Evolutionary conservation across 1,140 invertebrate genomes (phyloP).

Genomic region (Maniola jurtina): DNA sequence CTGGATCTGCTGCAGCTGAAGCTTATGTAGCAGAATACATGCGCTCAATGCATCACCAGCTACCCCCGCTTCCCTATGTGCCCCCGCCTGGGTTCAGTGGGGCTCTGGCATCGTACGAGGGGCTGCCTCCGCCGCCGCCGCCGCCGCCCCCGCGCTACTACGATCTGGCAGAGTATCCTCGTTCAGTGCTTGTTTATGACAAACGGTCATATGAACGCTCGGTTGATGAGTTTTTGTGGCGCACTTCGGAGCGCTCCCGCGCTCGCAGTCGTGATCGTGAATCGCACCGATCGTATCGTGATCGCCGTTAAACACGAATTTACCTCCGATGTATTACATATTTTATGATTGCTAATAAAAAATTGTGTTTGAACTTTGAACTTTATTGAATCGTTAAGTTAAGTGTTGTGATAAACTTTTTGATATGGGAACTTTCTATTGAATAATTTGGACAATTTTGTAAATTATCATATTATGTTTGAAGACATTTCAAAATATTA

Average conservation of each 20-base stretch:
- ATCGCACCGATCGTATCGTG: constrained; percentile 71
- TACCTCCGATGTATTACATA: constrained; percentile 67
- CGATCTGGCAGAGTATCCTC: constrained; percentile 81
- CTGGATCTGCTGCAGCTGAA: constrained; percentile 84
- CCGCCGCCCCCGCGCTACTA: constrained; percentile 89
- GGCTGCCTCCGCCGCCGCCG: constrained; percentile 85
- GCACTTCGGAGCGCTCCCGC: constrained; percentile 84
- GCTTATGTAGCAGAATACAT: constrained; percentile 89
- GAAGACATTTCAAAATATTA: constrained; percentile 18
- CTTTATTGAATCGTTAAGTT: constrained; percentile 68
- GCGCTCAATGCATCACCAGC: constrained; percentile 88
- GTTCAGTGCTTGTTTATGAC: constrained; percentile 81
- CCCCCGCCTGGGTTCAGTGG: constrained; percentile 82
- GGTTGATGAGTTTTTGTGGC: constrained; percentile 94
- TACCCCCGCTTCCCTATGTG: constrained; percentile 86
- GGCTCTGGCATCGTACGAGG: constrained; percentile 82
- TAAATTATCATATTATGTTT: neutral
- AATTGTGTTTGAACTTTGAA: constrained; percentile 76
- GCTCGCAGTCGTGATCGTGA: constrained; percentile 80
- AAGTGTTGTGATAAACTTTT: constrained; percentile 70
- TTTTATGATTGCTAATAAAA: constrained; percentile 67
- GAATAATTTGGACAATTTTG: constrained; percentile 26
- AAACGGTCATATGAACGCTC: constrained; percentile 92
- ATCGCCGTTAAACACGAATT: constrained; percentile 62
- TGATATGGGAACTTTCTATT: constrained; percentile 28